Evolutionary conservation across 2,797 vertebrate genomes (phyloP).

Genomic region (Aplochiton taeniatus): DNA sequence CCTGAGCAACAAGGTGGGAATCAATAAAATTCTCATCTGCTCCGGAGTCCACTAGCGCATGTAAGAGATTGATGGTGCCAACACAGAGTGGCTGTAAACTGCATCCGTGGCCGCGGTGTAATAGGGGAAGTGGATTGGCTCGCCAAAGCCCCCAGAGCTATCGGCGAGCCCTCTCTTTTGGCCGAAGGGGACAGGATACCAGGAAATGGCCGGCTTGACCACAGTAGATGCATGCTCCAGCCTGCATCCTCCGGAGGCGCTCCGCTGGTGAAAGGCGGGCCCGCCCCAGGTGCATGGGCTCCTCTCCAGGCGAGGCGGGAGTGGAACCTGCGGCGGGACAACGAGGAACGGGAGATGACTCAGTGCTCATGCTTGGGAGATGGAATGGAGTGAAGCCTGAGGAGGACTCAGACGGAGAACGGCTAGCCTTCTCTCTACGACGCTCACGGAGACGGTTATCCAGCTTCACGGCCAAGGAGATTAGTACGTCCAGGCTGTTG

Average conservation of each 20-base stretch:
- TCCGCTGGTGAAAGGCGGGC: background rate
- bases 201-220: slow-evolving; percentile 1
- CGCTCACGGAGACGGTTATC: slow-evolving; percentile 5
- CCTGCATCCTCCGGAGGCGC: background rate
- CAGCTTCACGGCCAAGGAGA: background rate
- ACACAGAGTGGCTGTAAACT: background rate
- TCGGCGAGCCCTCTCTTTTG: slow-evolving; percentile 4
- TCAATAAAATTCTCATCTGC: slow-evolving; percentile 6
- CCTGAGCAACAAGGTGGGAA: background rate
- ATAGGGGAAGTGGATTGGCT: background rate
- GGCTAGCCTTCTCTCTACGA: background rate
- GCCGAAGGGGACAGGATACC: background rate
- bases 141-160: background rate
- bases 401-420: background rate
- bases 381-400: background rate
- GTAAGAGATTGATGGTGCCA: background rate
- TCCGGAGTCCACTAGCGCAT: background rate
- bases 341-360: background rate
- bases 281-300: slow-evolving; percentile 1
- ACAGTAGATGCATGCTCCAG: slow-evolving; percentile 3
- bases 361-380: background rate
- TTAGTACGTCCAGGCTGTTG: background rate
- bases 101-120: background rate
- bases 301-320: background rate
- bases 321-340: background rate